Evolutionary conservation across 1,140 invertebrate genomes (phyloP).

Genomic region (Platorchestia sp.): DNA sequence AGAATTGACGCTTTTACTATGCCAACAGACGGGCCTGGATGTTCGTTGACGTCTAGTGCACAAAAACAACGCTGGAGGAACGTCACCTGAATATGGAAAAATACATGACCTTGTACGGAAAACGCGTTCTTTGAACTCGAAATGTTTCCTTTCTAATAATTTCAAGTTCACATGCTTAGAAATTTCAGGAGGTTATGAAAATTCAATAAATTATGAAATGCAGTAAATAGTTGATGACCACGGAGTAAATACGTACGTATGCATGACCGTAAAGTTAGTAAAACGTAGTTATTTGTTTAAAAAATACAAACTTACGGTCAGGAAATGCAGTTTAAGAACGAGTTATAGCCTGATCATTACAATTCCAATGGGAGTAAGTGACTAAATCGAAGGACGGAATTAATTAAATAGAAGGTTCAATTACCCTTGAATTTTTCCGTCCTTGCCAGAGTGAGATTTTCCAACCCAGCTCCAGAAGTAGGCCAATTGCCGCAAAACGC

Average conservation of each 20-base stretch:
- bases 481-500: background rate
- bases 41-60: background rate
- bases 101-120: background rate
- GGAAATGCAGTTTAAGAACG: background rate
- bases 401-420: background rate
- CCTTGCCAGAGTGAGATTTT: background rate
- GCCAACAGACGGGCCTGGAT: background rate
- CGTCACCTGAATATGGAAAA: background rate
- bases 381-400: background rate
- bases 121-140: background rate
- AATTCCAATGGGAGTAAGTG: background rate
- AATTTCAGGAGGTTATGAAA: background rate
- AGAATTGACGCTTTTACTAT: background rate
- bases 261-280: no score
- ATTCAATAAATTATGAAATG: background rate
- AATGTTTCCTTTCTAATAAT: background rate
- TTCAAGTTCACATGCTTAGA: no score
- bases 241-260: no score
- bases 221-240: background rate
- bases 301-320: no score
- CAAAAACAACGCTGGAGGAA: background rate
- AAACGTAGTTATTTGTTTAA: no score
- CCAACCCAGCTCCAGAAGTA: background rate
- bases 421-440: background rate
- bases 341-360: background rate